phyloP scores from a whole-genome alignment of 2,113 vertebrate genomes.

The Chroicocephalus ridibundus region DNA sequence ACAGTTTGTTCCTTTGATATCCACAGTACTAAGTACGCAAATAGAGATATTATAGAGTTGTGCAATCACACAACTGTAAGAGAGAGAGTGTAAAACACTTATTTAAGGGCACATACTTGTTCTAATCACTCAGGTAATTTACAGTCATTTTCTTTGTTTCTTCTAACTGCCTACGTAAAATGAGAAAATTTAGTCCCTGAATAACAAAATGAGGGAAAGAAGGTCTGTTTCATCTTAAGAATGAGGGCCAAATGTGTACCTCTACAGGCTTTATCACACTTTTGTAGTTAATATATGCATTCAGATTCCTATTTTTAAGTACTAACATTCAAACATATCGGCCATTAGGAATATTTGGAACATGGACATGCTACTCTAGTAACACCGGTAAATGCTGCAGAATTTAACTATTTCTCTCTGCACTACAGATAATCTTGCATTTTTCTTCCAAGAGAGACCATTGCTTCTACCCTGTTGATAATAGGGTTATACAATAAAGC shows the following conservation, averaged over 20 bases:
- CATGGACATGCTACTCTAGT: neutral
- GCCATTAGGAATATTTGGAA: neutral
- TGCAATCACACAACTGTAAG: neutral
- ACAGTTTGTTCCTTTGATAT: neutral
- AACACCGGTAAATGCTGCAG: neutral
- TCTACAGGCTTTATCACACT: neutral
- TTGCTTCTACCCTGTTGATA: neutral
- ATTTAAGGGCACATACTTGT: neutral
- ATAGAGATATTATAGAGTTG: neutral
- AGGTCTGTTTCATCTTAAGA: neutral
- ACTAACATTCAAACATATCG: neutral
- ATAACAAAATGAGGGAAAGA: neutral
- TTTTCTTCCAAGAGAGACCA: neutral
- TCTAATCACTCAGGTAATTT: neutral
- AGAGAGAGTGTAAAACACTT: neutral
- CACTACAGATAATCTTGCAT: neutral
- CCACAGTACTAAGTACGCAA: neutral
- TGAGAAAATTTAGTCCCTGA: neutral
- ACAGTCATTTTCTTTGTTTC: neutral
- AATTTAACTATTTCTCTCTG: neutral
- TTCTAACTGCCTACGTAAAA: neutral
- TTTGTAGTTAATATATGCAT: neutral
- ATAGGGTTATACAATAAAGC: neutral
- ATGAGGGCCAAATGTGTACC: accelerated
- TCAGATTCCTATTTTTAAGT: neutral